A percentile compares a stretch with the other conserved stretches of the same genome.
Conservation (phyloP, 2,888 invertebrate species). For the Melanostoma scalare region DNA sequence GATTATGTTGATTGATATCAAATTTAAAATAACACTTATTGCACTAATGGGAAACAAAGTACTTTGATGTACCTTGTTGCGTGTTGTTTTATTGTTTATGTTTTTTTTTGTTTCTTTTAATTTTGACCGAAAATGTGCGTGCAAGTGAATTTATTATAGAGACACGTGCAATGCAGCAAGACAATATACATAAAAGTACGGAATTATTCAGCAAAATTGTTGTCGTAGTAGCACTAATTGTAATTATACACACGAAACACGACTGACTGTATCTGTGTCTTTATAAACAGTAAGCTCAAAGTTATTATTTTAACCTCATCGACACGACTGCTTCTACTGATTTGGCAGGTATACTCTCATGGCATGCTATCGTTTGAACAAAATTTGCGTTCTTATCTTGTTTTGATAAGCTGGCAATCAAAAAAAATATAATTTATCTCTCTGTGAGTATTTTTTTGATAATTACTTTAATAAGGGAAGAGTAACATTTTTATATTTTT, state of each 20-base stretch:
- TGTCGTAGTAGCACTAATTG: slow-evolving; percentile 35
- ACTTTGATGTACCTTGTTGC: too few species aligned
- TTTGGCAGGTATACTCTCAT: slow-evolving; percentile 41
- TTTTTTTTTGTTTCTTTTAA: too few species aligned
- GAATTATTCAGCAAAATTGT: slow-evolving; percentile 12
- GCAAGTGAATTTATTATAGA: slow-evolving; percentile 11
- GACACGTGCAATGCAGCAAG: slow-evolving; percentile 12
- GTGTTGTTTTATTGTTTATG: too few species aligned
- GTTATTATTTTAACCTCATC: slow-evolving; percentile 37
- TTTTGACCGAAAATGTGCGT: too few species aligned
- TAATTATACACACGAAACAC: background rate
- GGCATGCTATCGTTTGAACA: slow-evolving; percentile 11
- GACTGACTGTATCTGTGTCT: slow-evolving; percentile 29
- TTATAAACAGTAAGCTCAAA: slow-evolving; percentile 48
- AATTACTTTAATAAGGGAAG: slow-evolving; percentile 15
- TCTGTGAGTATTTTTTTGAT: background rate
- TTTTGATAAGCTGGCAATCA: slow-evolving; percentile 45
- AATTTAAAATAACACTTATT: too few species aligned
- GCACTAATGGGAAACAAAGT: too few species aligned
- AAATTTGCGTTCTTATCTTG: slow-evolving; percentile 36
- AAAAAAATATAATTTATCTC: slow-evolving; percentile 2
- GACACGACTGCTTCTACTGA: background rate
- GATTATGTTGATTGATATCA: too few species aligned
- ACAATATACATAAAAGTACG: background rate
- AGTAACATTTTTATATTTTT: slow-evolving; percentile 2